Conservation (phyloP, 2,797 vertebrate genomes). For the Rhynchonycteris naso region DNA sequence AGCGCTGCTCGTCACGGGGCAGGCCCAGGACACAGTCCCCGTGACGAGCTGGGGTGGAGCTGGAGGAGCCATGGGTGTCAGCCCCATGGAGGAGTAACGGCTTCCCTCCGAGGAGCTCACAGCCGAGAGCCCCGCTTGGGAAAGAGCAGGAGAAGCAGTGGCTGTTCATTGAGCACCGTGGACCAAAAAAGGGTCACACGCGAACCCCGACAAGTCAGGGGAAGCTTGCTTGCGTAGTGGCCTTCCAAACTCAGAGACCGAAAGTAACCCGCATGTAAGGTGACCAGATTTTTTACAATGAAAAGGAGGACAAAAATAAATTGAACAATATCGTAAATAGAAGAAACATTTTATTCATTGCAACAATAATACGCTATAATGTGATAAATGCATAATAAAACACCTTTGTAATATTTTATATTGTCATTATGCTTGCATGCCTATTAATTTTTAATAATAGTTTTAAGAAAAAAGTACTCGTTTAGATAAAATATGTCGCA, state of each 20-base stretch:
- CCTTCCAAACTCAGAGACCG: not conserved
- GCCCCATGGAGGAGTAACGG: not conserved
- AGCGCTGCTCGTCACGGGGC: not conserved
- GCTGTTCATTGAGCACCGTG: not conserved
- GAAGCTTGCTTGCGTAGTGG: not conserved
- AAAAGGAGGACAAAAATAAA: too few species aligned
- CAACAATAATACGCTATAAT: too few species aligned
- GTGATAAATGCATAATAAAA: too few species aligned
- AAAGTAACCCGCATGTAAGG: not conserved
- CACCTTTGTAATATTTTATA: too few species aligned
- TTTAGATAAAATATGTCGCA: too few species aligned
- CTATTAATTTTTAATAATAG: too few species aligned
- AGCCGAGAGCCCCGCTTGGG: not conserved
- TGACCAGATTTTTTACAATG: too few species aligned
- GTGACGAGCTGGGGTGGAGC: not conserved
- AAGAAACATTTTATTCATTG: too few species aligned
- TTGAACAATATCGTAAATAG: too few species aligned
- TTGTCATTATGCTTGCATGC: too few species aligned
- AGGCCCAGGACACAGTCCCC: not conserved
- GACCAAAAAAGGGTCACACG: not conserved
- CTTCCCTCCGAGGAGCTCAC: not conserved
- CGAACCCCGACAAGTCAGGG: not conserved
- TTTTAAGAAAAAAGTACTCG: too few species aligned
- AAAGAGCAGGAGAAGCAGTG: not conserved
- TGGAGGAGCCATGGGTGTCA: not conserved